Evolutionary conservation across 2,888 invertebrate species (phyloP), one percentile per base, ranked within the genome.

Genomic region (Hydropsyche betteni): DNA sequence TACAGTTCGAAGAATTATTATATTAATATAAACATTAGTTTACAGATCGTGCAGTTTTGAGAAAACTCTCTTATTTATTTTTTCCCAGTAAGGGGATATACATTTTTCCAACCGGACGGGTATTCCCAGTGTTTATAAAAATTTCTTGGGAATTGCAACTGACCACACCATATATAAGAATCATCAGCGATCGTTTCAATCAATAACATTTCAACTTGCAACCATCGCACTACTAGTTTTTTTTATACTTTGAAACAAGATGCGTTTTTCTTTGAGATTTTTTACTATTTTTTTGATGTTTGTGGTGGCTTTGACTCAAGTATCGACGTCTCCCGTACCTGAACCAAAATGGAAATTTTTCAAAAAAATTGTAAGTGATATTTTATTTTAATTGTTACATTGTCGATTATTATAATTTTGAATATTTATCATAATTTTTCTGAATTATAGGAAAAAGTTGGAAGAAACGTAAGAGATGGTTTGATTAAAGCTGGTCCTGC

Each of bases 401-500:
- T 8, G 16, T 58, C 24, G 5, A 33, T 64, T 64, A 64, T 36
- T n/a, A 34, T 36, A 36, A n/a, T n/a, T 24, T 61, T 24, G 44
- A 3, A 55, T 55, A 14, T 55, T 10, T 55, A 24, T 24, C 44
- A 6, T n/a, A 0, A 24, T 55, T 72, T 52, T 72, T 58, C 12
- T 24, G 24, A 36, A 44, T 74, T 74, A 5, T 38, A 78, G 77
- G 77, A 78, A 74, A 64, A 70, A 24, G 71, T 61, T 33, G 74
- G 74, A 14, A 69, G 58, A 51, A 74, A 69, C n/a, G 58, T 78
- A 7, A 70, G 77, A 5, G 76, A 78, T 69, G 76, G 68, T 5
- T 7, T 75, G 33, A 75, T 75, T 51, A 78, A 75, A 14, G 78
- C 78, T 5, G 73, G 70, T 12, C 78, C 78, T 50, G 78, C 78